Evolutionary conservation across 1,140 invertebrate genomes (phyloP), one percentile per base, ranked within the genome.

Genomic region (Euwallacea similis): DNA sequence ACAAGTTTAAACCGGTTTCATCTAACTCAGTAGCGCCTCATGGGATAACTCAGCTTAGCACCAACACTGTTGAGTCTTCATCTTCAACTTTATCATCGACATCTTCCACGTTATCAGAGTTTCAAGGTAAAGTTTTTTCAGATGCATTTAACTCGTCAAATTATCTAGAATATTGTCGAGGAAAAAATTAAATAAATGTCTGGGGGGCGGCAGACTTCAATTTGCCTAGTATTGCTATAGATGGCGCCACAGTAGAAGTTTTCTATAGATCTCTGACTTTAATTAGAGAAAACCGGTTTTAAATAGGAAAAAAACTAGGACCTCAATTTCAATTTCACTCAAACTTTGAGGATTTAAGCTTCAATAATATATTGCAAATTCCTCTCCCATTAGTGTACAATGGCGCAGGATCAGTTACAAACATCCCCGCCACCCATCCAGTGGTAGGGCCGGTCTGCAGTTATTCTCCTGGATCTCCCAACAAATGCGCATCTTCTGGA

Each of bases 1-100:
- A 73, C 21, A 68, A 69, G 15, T 71, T n/a, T n/a, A 75, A 74
- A 61, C 73, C 67, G n/a, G 55, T 33, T n/a, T 15, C 50, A 53
- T 11, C n/a, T n/a, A n/a, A n/a, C n/a, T n/a, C 8, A 6, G 50
- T 8, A 53, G 50, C 6, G 8, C 21, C 21, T 33, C 21, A 33
- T 33, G 21, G 21, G 21, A 4, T 33, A 33, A 33, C 21, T 33
- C 21, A 33, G 21, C 1, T 33, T 33, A 33, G 21, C 4, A 33
- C 21, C 21, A 33, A 33, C 21, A 33, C 21, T 33, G 21, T 33
- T 4, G 21, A 33, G 21, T 33, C 21, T 33, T 33, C 21, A 56
- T 56, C 54, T 15, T 61, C 59, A 61, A 43, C 21, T 21, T 61
- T 7, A 7, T 42, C 59, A 15, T 21, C 8, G 8, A 42, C 59